Percentiles rank a stretch among this genome's conserved stretches.
Conservation (phyloP, 2,888 invertebrate genomes). For the Salticus scenicus region DNA sequence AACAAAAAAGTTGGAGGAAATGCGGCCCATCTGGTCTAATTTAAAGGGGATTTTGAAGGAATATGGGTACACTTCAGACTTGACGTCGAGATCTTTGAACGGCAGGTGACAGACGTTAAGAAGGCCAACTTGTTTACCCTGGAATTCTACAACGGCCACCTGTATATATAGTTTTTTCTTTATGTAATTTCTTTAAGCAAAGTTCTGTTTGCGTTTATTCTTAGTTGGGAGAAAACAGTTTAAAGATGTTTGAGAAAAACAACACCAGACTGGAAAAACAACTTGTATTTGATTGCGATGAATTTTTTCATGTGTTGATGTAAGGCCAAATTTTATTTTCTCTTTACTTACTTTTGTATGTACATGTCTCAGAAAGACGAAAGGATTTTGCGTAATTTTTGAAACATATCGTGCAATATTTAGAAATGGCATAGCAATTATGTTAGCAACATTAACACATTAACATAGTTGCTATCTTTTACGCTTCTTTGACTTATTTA, state of each 20-base stretch:
- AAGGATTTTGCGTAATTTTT: too few relatives aligned
- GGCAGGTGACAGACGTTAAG: slow-evolving; percentile 58
- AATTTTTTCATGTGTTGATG: too few relatives aligned
- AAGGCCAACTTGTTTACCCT: slow-evolving; percentile 37
- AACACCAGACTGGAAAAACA: too few relatives aligned
- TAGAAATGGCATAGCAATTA: too few relatives aligned
- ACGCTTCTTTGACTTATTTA: too few relatives aligned
- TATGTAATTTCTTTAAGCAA: not conserved
- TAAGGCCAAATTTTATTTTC: too few relatives aligned
- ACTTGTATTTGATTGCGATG: too few relatives aligned
- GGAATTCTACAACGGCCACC: slow-evolving; percentile 25
- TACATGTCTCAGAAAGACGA: too few relatives aligned
- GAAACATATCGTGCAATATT: too few relatives aligned
- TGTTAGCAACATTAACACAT: too few relatives aligned
- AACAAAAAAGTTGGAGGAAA: not conserved
- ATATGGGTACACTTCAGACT: slow-evolving; percentile 37
- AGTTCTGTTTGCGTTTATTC: not conserved
- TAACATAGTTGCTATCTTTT: too few relatives aligned
- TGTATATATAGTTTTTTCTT: slow-evolving; percentile 9
- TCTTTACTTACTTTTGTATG: too few relatives aligned
- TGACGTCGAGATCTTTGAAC: slow-evolving; percentile 37
- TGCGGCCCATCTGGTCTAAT: slow-evolving; percentile 26
- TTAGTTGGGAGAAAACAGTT: not conserved
- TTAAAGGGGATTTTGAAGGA: slow-evolving; percentile 40
- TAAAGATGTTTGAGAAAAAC: slow-evolving; percentile 2